Conservation (phyloP, 2,888 invertebrate genomes). For the Drosophila atripex region DNA sequence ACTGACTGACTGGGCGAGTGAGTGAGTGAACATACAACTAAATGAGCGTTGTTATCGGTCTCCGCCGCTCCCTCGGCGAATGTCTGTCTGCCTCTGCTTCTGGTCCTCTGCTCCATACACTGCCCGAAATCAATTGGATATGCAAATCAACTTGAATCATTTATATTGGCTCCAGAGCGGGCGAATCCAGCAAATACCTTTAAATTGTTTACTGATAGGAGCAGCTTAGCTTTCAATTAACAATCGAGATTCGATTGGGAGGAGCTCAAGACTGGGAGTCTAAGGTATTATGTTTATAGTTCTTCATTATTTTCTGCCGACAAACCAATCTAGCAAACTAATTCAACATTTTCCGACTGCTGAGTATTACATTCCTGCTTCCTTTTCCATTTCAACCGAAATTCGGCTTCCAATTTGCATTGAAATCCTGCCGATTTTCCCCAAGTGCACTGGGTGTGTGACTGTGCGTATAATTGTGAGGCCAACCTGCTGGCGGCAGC, state of each 20-base stretch:
- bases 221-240: conserved; percentile 1
- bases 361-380: background rate
- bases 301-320: too few species aligned
- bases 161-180: conserved; percentile 9
- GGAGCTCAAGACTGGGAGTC: background rate
- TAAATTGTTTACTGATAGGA: background rate
- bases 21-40: conserved; percentile 65
- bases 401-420: background rate
- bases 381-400: background rate
- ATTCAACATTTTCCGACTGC: background rate
- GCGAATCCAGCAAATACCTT: background rate
- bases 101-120: conserved; percentile 12
- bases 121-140: conserved; percentile 27
- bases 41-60: conserved; percentile 75
- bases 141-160: conserved; percentile 21
- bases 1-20: conserved; percentile 46
- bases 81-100: conserved; percentile 27
- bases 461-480: conserved; percentile 74
- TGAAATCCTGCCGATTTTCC: background rate
- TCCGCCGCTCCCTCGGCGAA: conserved; percentile 50
- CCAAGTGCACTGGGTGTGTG: conserved; percentile 50
- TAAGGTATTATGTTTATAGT: too few species aligned
- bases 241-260: background rate
- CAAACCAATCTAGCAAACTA: too few species aligned
- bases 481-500: conserved; percentile 44